Base-by-base conservation (phyloP, 2,888 invertebrate genomes). In the Troglohyphantes excavatus region DNA sequence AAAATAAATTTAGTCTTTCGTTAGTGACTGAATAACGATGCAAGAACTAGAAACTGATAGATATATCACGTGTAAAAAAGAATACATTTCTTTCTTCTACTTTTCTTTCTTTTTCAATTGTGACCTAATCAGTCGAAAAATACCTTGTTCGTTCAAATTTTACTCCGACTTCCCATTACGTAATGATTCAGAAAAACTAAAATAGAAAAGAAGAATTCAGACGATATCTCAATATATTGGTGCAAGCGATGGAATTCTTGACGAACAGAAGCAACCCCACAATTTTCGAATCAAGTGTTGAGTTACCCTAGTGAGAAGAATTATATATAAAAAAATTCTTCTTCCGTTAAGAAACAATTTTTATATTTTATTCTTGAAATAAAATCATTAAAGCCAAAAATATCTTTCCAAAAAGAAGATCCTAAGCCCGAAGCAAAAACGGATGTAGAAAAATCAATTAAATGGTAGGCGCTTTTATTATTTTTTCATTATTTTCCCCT, bases 381-480 rank as follows among this genome's bases (percentile, higher is more conserved):
- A 81, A 87, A 73, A 87, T 87, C 87, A 87, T 87, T 87, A 87
- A 81, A 87, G 73, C 81, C 27, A 81, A 82, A 81, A 81, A 81
- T 87, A 73, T 73, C 81, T 29, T 26, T n/a, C 65, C 65, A 39
- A 39, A 29, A 81, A 59, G 33, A 27, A 76, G 43, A 72, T 46
- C 46, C 46, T 72, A 53, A 70, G 70, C 76, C 61, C 21, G 65
- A 72, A 81, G 73, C 53, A 87, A 82, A 87, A 87, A 81, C 33
- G 81, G 81, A 81, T 72, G 81, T 73, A 72, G 81, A 81, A 87
- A 87, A 87, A 87, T 87, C 87, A 87, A 87, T 87, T 87, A 87
- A 81, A 87, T 65, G 78, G 53, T 65, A 29, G 65, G 23, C 5
- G 21, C 73, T 87, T 75, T 83, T 53, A 53, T 53, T 75, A 27